Percentiles rank a stretch among this genome's conserved stretches.
Conservation (phyloP, 2,797 vertebrate species). For the Tragopan temminckii region DNA sequence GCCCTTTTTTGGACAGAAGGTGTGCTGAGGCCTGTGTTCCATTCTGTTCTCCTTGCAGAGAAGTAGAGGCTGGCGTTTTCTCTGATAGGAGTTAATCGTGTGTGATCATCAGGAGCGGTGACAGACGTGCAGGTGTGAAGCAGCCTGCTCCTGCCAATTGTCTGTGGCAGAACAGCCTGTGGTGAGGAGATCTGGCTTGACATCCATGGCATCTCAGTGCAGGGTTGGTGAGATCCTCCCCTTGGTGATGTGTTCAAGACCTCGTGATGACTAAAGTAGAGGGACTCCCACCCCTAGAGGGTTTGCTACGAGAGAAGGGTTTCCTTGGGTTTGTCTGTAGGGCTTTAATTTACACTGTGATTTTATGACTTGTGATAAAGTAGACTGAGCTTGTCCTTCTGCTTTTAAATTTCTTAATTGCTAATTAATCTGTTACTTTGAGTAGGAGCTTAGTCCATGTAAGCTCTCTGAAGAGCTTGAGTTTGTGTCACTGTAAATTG, state of each 20-base stretch:
- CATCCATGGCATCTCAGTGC: neutral
- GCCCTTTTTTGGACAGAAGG: neutral
- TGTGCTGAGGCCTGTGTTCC: neutral
- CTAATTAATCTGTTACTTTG: neutral
- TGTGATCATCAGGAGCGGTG: neutral
- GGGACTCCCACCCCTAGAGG: fast-evolving
- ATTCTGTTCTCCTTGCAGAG: fast-evolving
- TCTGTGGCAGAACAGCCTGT: neutral
- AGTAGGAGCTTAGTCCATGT: neutral
- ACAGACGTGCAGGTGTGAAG: neutral
- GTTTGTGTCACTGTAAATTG: neutral
- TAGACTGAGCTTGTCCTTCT: neutral
- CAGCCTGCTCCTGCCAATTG: neutral
- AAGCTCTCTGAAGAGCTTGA: neutral
- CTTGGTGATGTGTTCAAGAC: neutral
- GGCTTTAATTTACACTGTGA: neutral
- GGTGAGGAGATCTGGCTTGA: neutral
- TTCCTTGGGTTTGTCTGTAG: neutral
- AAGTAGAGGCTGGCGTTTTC: neutral
- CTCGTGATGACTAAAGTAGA: too few relatives aligned
- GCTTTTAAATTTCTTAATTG: neutral
- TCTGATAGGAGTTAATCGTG: neutral
- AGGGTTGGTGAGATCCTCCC: neutral
- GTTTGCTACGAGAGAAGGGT: neutral
- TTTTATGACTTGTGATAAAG: neutral